Base-by-base conservation (phyloP, 1,140 invertebrate species). In the Heterodera schachtii region DNA sequence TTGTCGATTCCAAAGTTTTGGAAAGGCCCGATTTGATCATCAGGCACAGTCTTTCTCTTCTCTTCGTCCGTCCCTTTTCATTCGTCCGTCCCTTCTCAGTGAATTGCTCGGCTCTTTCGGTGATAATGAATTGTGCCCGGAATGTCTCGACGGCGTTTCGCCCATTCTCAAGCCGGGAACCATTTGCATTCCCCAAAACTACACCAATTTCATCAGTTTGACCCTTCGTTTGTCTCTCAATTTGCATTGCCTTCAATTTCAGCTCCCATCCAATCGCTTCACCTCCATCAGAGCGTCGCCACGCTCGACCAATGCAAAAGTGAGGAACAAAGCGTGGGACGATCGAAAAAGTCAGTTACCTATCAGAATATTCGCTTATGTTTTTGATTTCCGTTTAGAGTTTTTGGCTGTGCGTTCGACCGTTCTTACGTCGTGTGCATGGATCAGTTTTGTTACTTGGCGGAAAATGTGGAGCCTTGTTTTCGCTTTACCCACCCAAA, bases 81-180 rank as follows among this genome's bases (percentile, higher is more conserved):
- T 98, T 99, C 92, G 7, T 9, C 43, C 47, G 31, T 52, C 44
- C 21, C 8, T 78, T 44, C 3, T 44, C 70, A 84, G 82, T 11
- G 98, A 99, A 92, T 91, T 99, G 21, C 92, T 99, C 9, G 95
- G 98, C 6, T 98, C 97, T 11, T 98, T 99, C 92, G 96, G 96
- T 31, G 97, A 99, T 90, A 99, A 99, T 91, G 98, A 99, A 92
- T 92, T 99, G 1, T 97, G 95, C 1, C 98, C 98, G 0, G 98
- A 99, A 91, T 99, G 97, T 91, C 92, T 99, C 16, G 96, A 99
- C 92, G 96, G 96, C 7, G 96, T 95, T 16, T 93, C 64, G 13
- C 46, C 41, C 5, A 84, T 90, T 66, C 66, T 90, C 8, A 79
- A 88, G 31, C 73, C 81, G 46, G 79, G 81, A 3, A 89, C 87